Base-by-base conservation (phyloP, 2,797 vertebrate genomes). In the Lacerta agilis region DNA sequence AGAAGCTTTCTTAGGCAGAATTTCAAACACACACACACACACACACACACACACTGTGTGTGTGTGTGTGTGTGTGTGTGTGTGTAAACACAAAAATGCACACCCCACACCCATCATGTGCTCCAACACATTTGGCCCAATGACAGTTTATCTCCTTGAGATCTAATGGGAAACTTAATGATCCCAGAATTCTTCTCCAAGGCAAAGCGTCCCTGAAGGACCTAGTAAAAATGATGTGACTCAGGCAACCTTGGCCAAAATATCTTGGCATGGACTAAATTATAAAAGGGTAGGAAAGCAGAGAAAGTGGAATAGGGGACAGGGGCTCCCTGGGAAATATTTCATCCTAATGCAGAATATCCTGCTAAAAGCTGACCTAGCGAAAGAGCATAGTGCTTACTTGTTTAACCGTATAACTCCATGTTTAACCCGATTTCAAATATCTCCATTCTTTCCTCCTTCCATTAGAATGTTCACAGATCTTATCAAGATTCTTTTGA, bases 131-230 rank as follows among this genome's bases (percentile, higher is more conserved):
- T 64, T n/a, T 78, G 90, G 83, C 87, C 88, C 90, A 79, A 0
- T 55, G 87, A 86, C 45, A 89, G 73, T 76, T 76, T 89, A 88
- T 91, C 91, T 94, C 94, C 92, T 89, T 92, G 86, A 90, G 86
- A 90, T 87, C 88, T 93, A 92, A 89, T 80, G 89, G 89, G 90
- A 94, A 93, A 92, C 86, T 94, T 91, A 93, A 94, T 88, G 93
- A 93, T 88, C 92, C 93, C 88, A 4, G 82, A 89, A 92, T 93
- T 93, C 76, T 82, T 88, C 87, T 95, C 87, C 90, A 72, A 90
- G 82, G 82, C 87, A 88, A 94, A 93, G 89, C 91, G 82, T 69
- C 92, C 92, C 88, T 92, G 92, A 91, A 94, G 90, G 91, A 91
- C 87, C 91, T 86, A 85, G 27, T 76, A 85, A 93, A 91, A 91